These are phyloP conservation scores for Agrilus planipennis DNA, from an alignment of 1,140 invertebrate genomes.

Conservation along the genomic window DNA sequence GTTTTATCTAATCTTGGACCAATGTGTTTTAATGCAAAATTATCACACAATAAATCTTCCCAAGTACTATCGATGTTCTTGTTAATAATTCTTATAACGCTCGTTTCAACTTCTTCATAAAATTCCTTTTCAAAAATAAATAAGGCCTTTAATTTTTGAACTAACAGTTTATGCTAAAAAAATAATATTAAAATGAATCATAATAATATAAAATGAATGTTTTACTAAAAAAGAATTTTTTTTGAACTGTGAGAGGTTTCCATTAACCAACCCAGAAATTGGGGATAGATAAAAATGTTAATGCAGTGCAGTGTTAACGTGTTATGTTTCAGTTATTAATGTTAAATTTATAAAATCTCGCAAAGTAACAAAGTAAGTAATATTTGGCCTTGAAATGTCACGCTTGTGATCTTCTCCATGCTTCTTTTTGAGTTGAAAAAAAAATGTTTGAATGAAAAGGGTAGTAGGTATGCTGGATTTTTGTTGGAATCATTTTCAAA, in stretches of 20 bases:
- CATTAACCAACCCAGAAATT: no score
- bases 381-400: no score
- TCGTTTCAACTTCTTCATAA: slow-evolving; percentile 16
- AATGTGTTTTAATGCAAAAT: slow-evolving; percentile 20
- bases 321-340: no score
- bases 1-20: slow-evolving; percentile 13
- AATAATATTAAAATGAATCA: slow-evolving; percentile 8
- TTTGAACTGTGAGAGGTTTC: neutral
- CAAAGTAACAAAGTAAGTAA: no score
- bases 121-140: slow-evolving; percentile 19
- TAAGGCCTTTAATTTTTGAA: slow-evolving; percentile 26
- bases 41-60: slow-evolving; percentile 20
- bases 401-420: no score
- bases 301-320: no score
- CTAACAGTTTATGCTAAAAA: slow-evolving; percentile 26
- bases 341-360: no score
- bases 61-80: slow-evolving; percentile 18
- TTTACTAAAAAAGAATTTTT: neutral
- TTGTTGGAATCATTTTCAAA: no score
- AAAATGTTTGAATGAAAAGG: no score
- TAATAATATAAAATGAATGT: neutral
- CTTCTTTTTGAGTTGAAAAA: no score
- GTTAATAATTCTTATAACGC: slow-evolving; percentile 17
- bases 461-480: no score
- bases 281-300: no score